Base-by-base conservation (phyloP, 92 coral and sea anemone genomes). In the Umimayanthus kanabou region DNA sequence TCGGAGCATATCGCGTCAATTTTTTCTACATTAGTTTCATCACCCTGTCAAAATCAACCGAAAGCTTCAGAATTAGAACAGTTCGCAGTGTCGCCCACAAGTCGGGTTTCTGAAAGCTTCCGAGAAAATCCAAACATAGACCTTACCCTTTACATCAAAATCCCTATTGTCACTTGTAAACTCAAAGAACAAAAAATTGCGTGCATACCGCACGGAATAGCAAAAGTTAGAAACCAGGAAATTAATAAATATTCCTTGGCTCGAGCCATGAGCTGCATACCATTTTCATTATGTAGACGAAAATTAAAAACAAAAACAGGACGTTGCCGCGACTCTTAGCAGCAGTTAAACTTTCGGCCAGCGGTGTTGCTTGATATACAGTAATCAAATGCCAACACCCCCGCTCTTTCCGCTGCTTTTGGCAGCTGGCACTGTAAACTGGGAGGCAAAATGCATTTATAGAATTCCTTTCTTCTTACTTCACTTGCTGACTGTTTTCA, bases 391-490 rank as follows among this genome's bases (percentile, higher is more conserved):
- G 64, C 65, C 3, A 69, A 71, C 86, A 37, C 78, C 67, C 67
- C 66, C 69, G 45, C 26, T 13, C 61, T 69, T 70, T 70, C 87
- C 66, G 87, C 87, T 65, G 55, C 37, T 71, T 47, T 47, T 83
- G 87, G 79, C 87, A 83, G 87, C 67, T 70, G 87, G 78, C 13
- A 28, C n/a, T n/a, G 16, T 37, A 83, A 43, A 82, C 14, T 58
- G 86, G 86, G 11, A 73, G 73, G 64, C 77, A 82, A 71, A 69
- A 13, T 40, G 8, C 65, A 70, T 26, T 73, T 42, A 26, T 23
- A 43, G 43, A 80, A 83, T 83, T 83, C 87, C 79, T 25, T 83
- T 70, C 77, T 0, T 9, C 40, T 83, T 83, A 83, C 87, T 70
- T 83, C 87, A 83, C 25, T 61, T 82, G 22, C 13, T 39, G 45